These are phyloP conservation scores for Pimpla rufipes DNA, from an alignment of 2,888 invertebrate species.

Conservation along the genomic window DNA sequence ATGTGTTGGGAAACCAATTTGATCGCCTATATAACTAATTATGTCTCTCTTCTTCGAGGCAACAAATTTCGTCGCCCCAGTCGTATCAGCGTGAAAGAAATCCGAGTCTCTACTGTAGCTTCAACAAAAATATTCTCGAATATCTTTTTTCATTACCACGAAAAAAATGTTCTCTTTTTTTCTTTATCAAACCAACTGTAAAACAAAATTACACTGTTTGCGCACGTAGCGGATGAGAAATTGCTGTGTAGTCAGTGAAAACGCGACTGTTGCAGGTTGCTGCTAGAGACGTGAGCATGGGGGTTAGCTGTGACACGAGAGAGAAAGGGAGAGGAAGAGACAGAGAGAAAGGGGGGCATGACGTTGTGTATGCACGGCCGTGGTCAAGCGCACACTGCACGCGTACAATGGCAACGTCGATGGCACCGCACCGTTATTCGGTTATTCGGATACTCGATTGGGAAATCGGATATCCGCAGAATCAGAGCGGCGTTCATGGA, in stretches of 20 bases:
- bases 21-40: too few relatives aligned
- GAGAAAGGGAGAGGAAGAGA: background rate
- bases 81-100: too few relatives aligned
- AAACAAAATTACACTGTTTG: background rate
- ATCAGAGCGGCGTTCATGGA: slow-evolving; percentile 53
- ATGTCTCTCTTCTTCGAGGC: too few relatives aligned
- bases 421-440: slow-evolving; percentile 49
- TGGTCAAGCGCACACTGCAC: slow-evolving; percentile 3
- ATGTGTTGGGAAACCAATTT: too few relatives aligned
- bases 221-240: background rate
- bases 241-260: background rate
- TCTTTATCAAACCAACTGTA: background rate
- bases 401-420: slow-evolving; percentile 28
- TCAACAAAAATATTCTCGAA: background rate
- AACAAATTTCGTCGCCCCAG: too few relatives aligned
- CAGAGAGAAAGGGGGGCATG: background rate
- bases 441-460: slow-evolving; percentile 56
- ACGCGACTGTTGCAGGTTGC: background rate
- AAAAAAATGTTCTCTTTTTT: background rate
- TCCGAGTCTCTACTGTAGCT: background rate
- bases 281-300: background rate
- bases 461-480: slow-evolving; percentile 54
- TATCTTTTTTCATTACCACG: background rate
- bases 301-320: background rate
- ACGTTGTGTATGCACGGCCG: background rate